Percentiles rank a stretch among this genome's conserved stretches.
Conservation (phyloP, 2,113 vertebrate genomes). For the Corythornis madagascariensis region DNA sequence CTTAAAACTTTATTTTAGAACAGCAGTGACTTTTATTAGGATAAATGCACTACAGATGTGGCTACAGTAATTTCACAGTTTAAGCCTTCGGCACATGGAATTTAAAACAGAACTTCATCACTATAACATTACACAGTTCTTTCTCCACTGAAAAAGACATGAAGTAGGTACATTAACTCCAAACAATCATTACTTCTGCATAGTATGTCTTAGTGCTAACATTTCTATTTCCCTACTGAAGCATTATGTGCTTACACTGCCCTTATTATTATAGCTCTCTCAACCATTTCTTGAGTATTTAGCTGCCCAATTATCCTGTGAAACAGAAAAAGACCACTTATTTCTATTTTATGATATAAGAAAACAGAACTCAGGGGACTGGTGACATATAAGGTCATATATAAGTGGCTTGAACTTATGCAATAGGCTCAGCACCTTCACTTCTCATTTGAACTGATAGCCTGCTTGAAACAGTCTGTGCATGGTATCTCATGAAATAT, state of each 20-base stretch:
- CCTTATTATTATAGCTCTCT: slow-evolving; percentile 14
- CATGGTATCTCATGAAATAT: not conserved
- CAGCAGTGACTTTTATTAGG: not conserved
- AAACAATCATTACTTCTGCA: slow-evolving; percentile 15
- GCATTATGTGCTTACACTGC: not conserved
- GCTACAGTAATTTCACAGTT: slow-evolving; percentile 36
- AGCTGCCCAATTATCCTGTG: not conserved
- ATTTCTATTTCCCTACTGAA: slow-evolving; percentile 30
- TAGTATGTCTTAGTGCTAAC: not conserved
- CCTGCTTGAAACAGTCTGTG: not conserved
- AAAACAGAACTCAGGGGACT: not conserved
- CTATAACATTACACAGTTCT: not conserved
- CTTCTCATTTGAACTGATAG: not conserved
- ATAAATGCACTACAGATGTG: slow-evolving; percentile 32
- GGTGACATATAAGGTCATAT: not conserved
- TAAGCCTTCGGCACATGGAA: not conserved
- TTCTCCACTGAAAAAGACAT: not conserved
- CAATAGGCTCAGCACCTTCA: not conserved
- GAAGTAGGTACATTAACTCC: slow-evolving; percentile 30
- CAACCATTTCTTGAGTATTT: slow-evolving; percentile 26
- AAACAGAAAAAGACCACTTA: not conserved
- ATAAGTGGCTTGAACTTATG: not conserved
- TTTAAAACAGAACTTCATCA: not conserved
- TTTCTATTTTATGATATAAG: not conserved
- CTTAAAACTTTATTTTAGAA: slow-evolving; percentile 36